A percentile compares a stretch with the other conserved stretches of the same genome.
Evolutionary conservation across 2,888 invertebrate species (phyloP).

Genomic region (Bellardia bayeri): DNA sequence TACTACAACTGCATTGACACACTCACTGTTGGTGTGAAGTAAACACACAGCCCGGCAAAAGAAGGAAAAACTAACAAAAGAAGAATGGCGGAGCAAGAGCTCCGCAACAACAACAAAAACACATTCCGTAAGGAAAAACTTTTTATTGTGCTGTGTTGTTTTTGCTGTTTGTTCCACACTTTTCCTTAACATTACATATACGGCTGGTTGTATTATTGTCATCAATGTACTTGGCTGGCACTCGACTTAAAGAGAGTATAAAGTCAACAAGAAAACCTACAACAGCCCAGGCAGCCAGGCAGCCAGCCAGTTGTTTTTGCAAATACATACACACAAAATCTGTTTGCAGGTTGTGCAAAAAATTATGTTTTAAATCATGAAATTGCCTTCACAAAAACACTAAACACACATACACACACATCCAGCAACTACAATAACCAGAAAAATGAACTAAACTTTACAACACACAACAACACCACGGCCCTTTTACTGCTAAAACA

Average conservation of each 20-base stretch:
- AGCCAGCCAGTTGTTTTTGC: conserved; percentile 7
- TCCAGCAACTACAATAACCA: conserved; percentile 4
- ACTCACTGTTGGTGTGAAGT: conserved; percentile 73
- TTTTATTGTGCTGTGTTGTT: conserved; percentile 49
- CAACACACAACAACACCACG: conserved; percentile 45
- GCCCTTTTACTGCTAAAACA: conserved; percentile 35
- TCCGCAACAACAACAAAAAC: conserved; percentile 1
- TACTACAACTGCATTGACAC: conserved; percentile 71
- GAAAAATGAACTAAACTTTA: conserved; percentile 46
- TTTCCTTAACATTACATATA: conserved; percentile 6
- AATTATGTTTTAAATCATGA: conserved; percentile 67
- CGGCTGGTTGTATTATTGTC: conserved; percentile 61
- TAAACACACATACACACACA: background rate
- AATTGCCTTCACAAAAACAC: conserved; percentile 55
- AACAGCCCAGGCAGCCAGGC: conserved; percentile 45
- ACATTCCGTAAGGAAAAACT: conserved; percentile 56
- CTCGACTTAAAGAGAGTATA: conserved; percentile 68
- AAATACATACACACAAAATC: conserved; percentile 33
- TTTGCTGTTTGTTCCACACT: conserved; percentile 42
- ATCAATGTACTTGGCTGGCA: conserved; percentile 68
- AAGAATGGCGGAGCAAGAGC: conserved; percentile 10
- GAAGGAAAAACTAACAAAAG: conserved; percentile 53
- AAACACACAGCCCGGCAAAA: conserved; percentile 62
- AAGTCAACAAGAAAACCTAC: conserved; percentile 68
- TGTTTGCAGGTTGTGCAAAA: conserved; percentile 67